Evolutionary conservation across 2,888 invertebrate species (phyloP), one percentile per base, ranked within the genome.

Genomic region (Plagiodera versicolora): DNA sequence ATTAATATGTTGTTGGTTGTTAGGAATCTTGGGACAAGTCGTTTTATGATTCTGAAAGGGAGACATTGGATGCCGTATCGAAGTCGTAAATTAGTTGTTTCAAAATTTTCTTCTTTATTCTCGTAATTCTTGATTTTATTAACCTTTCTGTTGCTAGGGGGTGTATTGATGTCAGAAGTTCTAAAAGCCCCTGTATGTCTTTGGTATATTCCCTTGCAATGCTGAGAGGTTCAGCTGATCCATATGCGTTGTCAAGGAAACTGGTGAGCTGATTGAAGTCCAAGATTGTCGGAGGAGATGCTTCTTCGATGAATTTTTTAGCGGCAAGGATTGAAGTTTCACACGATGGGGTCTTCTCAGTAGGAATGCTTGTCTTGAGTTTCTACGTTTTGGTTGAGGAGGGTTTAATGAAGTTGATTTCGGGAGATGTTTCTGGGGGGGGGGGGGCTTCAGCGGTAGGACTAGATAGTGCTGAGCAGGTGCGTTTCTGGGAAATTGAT

Each of bases 61-160:
- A n/a, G n/a, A n/a, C n/a, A n/a, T n/a, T n/a, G n/a, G n/a, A n/a
- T n/a, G n/a, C n/a, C n/a, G n/a, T n/a, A n/a, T 48, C 20, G 8
- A 48, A 20, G 19, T 48, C 48, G 19, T 18, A 1, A n/a, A 20
- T 17, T 16, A 46, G 11, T 16, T 46, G 46, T 8, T 19, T 17
- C 5, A 46, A 2, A 5, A 46, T 46, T 46, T 46, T 46, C 46
- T 19, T 48, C 10, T 48, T 48, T 20, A 48, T 48, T 48, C 48
- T 48, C 10, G 48, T 48, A 2, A 48, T 48, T 19, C 48, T 18
- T 19, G 48, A 18, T 18, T 48, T 20, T 17, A 14, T 20, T 48
- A 14, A 9, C 20, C 48, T 10, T 5, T 48, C 48, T 48, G 1
- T 5, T n/a, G 20, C 11, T 3, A 18, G 5, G 9, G 20, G 48